A percentile compares a stretch with the other conserved stretches of the same genome.
phyloP scores from a whole-genome alignment of 2,888 invertebrate genomes.

The Cybosia mesomella region DNA sequence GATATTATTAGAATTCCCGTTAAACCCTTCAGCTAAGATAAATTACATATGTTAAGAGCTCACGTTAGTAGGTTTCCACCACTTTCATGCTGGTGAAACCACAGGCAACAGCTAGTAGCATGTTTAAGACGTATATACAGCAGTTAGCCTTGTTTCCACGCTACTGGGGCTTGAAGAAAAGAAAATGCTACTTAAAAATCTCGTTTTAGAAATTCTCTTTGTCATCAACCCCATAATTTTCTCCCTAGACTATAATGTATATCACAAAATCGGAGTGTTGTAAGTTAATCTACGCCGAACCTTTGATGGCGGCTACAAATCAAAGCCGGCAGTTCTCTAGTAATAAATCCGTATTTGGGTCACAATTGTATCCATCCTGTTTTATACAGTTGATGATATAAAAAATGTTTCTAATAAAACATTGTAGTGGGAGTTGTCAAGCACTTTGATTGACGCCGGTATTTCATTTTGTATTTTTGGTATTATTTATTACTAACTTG shows the following conservation, averaged over 20 bases:
- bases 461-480: conserved; percentile 47
- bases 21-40: no score
- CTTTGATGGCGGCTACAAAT: conserved; percentile 44
- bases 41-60: no score
- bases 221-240: conserved; percentile 7
- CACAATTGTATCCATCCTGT: conserved; percentile 48
- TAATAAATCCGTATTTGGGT: conserved; percentile 55
- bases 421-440: conserved; percentile 24
- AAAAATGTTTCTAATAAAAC: conserved; percentile 49
- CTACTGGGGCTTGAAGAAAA: neutral
- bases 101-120: no score
- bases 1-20: no score
- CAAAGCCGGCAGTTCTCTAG: conserved; percentile 43
- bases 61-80: no score
- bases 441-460: conserved; percentile 39
- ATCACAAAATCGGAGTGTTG: conserved; percentile 44
- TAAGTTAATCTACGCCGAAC: conserved; percentile 45
- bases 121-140: no score
- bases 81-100: no score
- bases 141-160: neutral
- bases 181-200: neutral
- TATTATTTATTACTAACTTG: conserved; percentile 18
- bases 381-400: conserved; percentile 51
- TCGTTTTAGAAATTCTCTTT: neutral
- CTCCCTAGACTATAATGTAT: conserved; percentile 42